These are phyloP conservation scores for Hipposideros armiger DNA, from an alignment of 2,113 vertebrate species.

Conservation along the genomic window DNA sequence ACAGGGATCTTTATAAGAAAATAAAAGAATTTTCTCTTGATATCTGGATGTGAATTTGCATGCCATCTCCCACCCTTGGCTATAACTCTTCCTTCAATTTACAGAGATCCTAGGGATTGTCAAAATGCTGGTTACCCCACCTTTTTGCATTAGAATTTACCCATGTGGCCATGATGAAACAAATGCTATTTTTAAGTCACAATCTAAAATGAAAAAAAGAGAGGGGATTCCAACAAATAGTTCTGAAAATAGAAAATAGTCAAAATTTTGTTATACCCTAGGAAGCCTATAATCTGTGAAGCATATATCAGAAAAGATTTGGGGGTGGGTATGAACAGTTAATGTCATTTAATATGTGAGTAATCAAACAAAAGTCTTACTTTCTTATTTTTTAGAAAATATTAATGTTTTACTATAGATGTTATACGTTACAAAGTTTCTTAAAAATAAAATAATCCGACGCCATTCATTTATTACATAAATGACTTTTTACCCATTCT, in stretches of 20 bases:
- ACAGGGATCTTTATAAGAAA: neutral
- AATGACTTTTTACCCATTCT: slow-evolving; percentile 15
- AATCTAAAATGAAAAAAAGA: neutral
- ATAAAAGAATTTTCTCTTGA: neutral
- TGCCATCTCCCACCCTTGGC: neutral
- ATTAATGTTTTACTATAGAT: neutral
- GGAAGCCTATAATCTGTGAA: neutral
- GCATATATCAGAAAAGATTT: neutral
- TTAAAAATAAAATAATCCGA: slow-evolving; percentile 44
- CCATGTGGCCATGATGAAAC: neutral
- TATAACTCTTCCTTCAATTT: neutral
- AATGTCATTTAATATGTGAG: neutral
- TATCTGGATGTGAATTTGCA: neutral
- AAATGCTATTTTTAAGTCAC: neutral
- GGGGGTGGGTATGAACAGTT: neutral
- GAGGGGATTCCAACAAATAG: neutral
- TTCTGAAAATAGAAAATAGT: slow-evolving; percentile 14
- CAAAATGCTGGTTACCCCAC: neutral
- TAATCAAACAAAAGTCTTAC: neutral
- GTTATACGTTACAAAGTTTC: neutral
- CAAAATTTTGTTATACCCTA: neutral
- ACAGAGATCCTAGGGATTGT: neutral
- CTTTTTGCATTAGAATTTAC: neutral
- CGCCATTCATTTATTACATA: slow-evolving; percentile 6
- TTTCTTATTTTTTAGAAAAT: slow-evolving; percentile 1